These are phyloP conservation scores for Chauna torquata DNA, from an alignment of 2,113 vertebrate species.

Conservation along the genomic window DNA sequence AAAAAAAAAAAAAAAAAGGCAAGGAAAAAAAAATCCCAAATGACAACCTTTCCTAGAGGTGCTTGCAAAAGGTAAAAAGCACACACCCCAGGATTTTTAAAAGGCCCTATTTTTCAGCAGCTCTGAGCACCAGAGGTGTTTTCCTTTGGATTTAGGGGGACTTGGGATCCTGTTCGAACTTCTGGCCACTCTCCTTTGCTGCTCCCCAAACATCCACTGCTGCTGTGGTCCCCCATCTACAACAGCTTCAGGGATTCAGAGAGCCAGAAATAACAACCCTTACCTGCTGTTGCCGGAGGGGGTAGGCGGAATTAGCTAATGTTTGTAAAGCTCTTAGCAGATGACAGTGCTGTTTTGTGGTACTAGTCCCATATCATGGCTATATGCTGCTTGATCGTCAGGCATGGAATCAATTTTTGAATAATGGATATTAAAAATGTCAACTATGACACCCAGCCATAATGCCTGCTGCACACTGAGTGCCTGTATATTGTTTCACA, in stretches of 20 bases:
- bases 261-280: background rate
- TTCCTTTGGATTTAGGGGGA: background rate
- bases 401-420: constrained; percentile 74
- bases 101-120: background rate
- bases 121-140: background rate
- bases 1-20: background rate
- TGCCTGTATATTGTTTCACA: constrained; percentile 70
- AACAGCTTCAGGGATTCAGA: background rate
- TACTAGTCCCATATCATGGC: constrained; percentile 28
- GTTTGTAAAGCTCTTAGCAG: constrained; percentile 69
- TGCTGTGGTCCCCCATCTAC: background rate
- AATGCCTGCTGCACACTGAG: constrained; percentile 6
- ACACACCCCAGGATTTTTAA: background rate
- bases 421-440: constrained; percentile 70
- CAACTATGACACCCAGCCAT: constrained; percentile 66
- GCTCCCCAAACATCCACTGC: background rate
- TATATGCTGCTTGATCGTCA: constrained; percentile 69
- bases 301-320: constrained; percentile 37
- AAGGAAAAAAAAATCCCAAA: background rate
- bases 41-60: background rate
- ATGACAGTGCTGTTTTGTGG: constrained; percentile 51
- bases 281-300: background rate
- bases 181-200: background rate
- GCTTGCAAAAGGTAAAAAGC: background rate
- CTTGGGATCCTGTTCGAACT: background rate